Percentiles rank a stretch among this genome's conserved stretches.
Conservation (phyloP, 2,888 invertebrate species). For the Zhengitettix transpicula region DNA sequence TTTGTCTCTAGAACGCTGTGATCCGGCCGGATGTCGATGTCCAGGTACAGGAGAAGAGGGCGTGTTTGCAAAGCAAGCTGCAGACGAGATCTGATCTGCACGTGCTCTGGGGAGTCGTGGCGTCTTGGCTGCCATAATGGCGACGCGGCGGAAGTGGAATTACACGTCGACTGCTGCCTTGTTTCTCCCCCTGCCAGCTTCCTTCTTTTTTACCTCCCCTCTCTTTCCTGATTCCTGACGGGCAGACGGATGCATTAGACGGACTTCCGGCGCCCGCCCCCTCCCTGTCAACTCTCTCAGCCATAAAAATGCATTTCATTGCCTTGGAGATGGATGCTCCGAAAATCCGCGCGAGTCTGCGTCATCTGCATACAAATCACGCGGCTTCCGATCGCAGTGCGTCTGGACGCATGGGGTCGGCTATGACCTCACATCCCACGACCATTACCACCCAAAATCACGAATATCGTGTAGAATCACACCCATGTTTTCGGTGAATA, state of each 20-base stretch:
- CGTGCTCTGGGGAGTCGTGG: too few species aligned
- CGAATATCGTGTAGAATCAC: too few species aligned
- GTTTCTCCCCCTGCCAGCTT: neutral
- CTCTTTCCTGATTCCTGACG: constrained; percentile 2
- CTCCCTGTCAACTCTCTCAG: constrained; percentile 4
- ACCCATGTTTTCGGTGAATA: too few species aligned
- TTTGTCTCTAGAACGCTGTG: too few species aligned
- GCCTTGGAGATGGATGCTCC: constrained; percentile 3
- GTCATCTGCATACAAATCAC: constrained; percentile 11
- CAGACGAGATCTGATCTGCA: too few species aligned
- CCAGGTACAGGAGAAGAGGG: too few species aligned
- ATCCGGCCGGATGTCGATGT: too few species aligned
- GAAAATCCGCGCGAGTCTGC: neutral
- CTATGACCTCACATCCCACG: too few species aligned
- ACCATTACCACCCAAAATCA: too few species aligned
- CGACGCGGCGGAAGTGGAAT: neutral
- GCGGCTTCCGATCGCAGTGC: constrained; percentile 6
- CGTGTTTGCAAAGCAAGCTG: too few species aligned
- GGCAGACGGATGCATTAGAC: constrained; percentile 15
- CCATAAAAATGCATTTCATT: constrained; percentile 13
- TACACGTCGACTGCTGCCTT: neutral
- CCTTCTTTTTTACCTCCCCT: neutral
- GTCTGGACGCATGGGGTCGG: neutral
- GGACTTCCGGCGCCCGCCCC: constrained; percentile 13
- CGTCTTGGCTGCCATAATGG: neutral